Evolutionary conservation across 2,888 invertebrate species (phyloP).

Genomic region (Elysia crispata): DNA sequence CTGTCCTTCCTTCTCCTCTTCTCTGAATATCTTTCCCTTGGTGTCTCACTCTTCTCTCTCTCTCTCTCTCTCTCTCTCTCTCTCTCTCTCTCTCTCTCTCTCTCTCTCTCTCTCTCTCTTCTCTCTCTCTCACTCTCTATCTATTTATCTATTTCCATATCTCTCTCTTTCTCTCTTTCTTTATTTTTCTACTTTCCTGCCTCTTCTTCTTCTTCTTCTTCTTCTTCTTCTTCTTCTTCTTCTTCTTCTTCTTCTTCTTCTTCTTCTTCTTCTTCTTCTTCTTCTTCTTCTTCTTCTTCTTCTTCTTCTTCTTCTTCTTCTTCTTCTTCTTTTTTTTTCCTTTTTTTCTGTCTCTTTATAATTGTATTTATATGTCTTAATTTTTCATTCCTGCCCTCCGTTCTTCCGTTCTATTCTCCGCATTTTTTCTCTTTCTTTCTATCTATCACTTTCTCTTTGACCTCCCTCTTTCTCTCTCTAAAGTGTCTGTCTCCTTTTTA

Average conservation of each 20-base stretch:
- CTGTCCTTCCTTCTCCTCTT: background rate
- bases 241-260: background rate
- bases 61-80: background rate
- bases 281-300: background rate
- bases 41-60: background rate
- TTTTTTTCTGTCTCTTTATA: background rate
- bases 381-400: slow-evolving; percentile 5
- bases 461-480: background rate
- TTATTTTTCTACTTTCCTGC: too few relatives aligned
- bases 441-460: background rate
- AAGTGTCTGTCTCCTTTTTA: too few relatives aligned
- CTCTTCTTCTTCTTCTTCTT: background rate
- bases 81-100: background rate
- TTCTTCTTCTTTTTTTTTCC: background rate
- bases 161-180: background rate
- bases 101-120: background rate
- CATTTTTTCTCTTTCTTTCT: background rate
- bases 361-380: background rate
- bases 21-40: background rate
- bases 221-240: background rate
- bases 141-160: background rate
- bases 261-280: background rate
- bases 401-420: background rate
- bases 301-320: background rate
- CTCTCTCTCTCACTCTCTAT: background rate